These are phyloP conservation scores for Ostrea edulis DNA, from an alignment of 1,140 invertebrate genomes.

Conservation along the genomic window DNA sequence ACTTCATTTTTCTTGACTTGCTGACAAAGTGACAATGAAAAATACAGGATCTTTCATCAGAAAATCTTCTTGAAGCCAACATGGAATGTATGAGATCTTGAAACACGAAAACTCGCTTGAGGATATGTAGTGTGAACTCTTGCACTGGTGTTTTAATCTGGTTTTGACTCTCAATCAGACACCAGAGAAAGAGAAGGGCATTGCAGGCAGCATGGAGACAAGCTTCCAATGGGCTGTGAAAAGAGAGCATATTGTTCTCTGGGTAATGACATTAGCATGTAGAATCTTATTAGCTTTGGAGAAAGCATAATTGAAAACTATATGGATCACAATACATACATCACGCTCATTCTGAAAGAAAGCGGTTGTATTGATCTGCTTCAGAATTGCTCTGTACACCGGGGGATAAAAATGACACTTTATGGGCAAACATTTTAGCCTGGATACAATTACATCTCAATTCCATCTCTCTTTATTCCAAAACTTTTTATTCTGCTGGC, in stretches of 20 bases:
- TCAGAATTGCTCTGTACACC: not conserved
- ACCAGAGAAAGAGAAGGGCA: not conserved
- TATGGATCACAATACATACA: slow-evolving; percentile 26
- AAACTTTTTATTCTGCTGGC: not conserved
- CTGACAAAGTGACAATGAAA: slow-evolving; percentile 25
- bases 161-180: not conserved
- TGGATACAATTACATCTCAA: slow-evolving; percentile 27
- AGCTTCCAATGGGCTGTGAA: slow-evolving; percentile 30
- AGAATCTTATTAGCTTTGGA: slow-evolving; percentile 15
- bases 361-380: not conserved
- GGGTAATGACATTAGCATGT: slow-evolving; percentile 28
- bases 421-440: slow-evolving; percentile 36
- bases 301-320: slow-evolving; percentile 32
- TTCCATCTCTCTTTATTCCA: not conserved
- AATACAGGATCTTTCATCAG: slow-evolving; percentile 1
- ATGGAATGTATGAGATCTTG: slow-evolving; percentile 1
- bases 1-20: slow-evolving; percentile 21
- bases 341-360: slow-evolving; percentile 16
- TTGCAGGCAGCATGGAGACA: not conserved
- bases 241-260: slow-evolving; percentile 19
- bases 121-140: not conserved
- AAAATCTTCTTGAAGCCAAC: not conserved
- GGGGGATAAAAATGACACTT: slow-evolving; percentile 34
- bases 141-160: not conserved
- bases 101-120: not conserved